Evolutionary conservation across 2,797 vertebrate genomes (phyloP), one percentile per base, ranked within the genome.

Genomic region (Spea hammondii): DNA sequence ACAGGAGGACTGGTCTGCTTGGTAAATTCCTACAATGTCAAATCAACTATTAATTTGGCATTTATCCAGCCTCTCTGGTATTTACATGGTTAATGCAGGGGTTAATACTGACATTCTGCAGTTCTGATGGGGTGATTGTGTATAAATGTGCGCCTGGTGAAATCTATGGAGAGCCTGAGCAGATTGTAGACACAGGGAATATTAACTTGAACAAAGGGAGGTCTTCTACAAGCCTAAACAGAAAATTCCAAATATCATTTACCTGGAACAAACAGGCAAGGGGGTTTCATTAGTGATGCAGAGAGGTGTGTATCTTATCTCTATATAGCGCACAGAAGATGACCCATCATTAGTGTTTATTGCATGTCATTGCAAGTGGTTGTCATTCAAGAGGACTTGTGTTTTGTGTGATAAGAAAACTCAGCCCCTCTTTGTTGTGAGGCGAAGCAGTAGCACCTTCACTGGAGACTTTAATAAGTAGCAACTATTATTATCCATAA

Each of bases 201-300:
- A n/a, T 59, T 66, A 72, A 51, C 64, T 71, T 68, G 59, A 77
- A 78, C 75, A 82, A 82, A 74, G 75, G 75, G 70, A 6, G 65
- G 8, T 64, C 55, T 59, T 9, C 13, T 59, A 32, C 13, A 10
- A 59, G 11, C 5, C 59, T 62, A 14, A 6, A 62, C 59, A 14
- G 3, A 7, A 7, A 14, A 6, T 62, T 32, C 14, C 59, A 62
- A 62, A 62, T 53, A 53, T 53, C 51, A 67, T 66, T 67, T 51
- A 6, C 45, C 51, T 57, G 68, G 32, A 17, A 62, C 49, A 73
- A 74, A 81, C 64, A 69, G 62, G 17, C 6, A 66, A 17, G 54
- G 32, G 57, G 53, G 59, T 55, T 48, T 70, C 49, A 65, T 70
- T 44, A 57, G 17, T 65, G 50, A 74, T 70, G 65, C 3, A 57